These are phyloP conservation scores for Aselliscus stoliczkanus DNA, from an alignment of 2,797 vertebrate species.

Conservation along the genomic window DNA sequence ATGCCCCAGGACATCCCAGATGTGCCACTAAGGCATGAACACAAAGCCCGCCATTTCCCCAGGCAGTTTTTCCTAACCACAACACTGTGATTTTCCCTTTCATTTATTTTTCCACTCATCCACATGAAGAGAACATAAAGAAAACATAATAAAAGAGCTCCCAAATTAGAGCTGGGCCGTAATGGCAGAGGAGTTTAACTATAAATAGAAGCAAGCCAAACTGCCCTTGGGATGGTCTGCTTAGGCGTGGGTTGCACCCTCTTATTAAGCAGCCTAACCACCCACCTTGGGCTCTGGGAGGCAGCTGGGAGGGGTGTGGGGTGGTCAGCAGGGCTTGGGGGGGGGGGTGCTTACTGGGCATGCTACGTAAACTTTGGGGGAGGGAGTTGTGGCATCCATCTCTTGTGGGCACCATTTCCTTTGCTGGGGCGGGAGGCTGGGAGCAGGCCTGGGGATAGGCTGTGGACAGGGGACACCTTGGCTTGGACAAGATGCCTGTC, in stretches of 20 bases:
- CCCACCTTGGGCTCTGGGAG: not conserved
- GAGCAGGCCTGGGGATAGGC: not conserved
- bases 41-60: not conserved
- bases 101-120: constrained; percentile 71
- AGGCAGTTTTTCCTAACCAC: constrained; percentile 52
- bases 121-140: constrained; percentile 73
- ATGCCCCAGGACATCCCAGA: constrained; percentile 33
- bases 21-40: constrained; percentile 27
- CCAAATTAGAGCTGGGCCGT: constrained; percentile 74
- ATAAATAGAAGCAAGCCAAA: constrained; percentile 62
- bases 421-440: no score
- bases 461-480: not conserved
- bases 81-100: constrained; percentile 64
- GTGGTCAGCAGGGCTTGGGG: not conserved
- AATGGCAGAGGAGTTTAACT: constrained; percentile 64
- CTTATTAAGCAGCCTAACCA: not conserved
- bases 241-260: not conserved
- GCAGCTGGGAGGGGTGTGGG: not conserved
- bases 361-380: not conserved
- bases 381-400: not conserved
- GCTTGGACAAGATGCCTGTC: not conserved
- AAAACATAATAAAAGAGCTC: constrained; percentile 71
- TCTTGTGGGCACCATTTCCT: not conserved
- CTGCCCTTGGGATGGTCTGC: constrained; percentile 3
- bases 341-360: not conserved